A percentile compares a stretch with the other conserved stretches of the same genome.
Evolutionary conservation across 2,888 invertebrate species (phyloP).

Genomic region (Deilephila elpenor): DNA sequence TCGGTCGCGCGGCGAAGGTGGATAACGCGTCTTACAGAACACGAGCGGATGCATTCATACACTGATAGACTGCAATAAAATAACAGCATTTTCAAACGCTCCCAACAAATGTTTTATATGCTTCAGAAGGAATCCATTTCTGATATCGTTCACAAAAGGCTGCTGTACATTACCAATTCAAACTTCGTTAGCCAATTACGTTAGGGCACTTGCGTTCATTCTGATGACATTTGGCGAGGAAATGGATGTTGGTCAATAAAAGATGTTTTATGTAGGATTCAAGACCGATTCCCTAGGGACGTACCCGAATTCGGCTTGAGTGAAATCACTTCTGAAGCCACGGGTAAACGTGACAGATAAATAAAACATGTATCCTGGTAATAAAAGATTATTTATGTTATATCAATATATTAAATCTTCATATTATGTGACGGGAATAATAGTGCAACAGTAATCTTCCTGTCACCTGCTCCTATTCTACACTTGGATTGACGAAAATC

Average conservation of each 20-base stretch:
- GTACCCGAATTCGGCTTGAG: constrained; percentile 13
- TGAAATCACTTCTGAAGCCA: constrained; percentile 9
- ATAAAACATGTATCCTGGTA: constrained; percentile 13
- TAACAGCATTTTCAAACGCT: constrained; percentile 29
- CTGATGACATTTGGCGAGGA: constrained; percentile 24
- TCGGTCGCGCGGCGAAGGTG: constrained; percentile 50
- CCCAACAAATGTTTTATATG: constrained; percentile 7
- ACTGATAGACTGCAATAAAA: constrained; percentile 49
- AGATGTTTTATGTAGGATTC: constrained; percentile 4
- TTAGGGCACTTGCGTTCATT: constrained; percentile 30
- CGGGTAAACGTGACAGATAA: constrained; percentile 10
- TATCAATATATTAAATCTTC: constrained; percentile 21
- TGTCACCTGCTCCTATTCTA: no score
- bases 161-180: neutral
- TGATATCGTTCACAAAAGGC: neutral
- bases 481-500: no score
- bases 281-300: constrained; percentile 14
- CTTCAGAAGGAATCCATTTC: neutral
- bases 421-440: constrained; percentile 25
- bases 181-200: neutral
- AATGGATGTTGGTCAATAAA: constrained; percentile 25
- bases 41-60: constrained; percentile 45
- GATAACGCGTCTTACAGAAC: constrained; percentile 56
- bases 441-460: neutral
- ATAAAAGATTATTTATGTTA: neutral